phyloP scores from a whole-genome alignment of 1,140 invertebrate genomes.

The Whitmania pigra region DNA sequence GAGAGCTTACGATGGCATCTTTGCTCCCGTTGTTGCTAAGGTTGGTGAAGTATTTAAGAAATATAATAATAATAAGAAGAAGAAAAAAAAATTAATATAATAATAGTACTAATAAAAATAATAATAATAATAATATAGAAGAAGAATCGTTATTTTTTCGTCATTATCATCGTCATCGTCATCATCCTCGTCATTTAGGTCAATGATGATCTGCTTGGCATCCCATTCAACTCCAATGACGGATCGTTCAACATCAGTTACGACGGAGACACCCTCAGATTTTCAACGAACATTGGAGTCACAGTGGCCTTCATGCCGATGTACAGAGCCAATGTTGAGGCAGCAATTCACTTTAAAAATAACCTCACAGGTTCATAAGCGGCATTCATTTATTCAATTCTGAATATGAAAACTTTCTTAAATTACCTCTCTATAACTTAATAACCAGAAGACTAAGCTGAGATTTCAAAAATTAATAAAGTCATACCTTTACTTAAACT shows the following conservation, averaged over 20 bases:
- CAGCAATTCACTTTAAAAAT: not conserved
- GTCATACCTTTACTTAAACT: not conserved
- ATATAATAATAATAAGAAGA: no score
- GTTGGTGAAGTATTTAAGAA: not conserved
- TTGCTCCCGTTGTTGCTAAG: not conserved
- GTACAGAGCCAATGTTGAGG: slow-evolving; percentile 4
- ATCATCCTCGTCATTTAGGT: not conserved
- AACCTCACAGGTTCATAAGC: not conserved
- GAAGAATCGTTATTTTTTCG: no score
- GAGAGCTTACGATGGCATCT: slow-evolving; percentile 1
- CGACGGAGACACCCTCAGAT: not conserved
- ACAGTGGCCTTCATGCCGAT: not conserved
- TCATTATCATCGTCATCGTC: no score
- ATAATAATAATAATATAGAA: no score
- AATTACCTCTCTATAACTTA: no score
- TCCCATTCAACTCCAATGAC: not conserved
- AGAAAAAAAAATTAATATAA: no score
- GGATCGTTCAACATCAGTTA: not conserved
- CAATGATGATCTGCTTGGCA: not conserved
- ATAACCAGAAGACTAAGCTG: no score
- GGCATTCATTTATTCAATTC: no score
- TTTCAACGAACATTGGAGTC: not conserved
- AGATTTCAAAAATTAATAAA: not conserved
- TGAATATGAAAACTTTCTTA: no score
- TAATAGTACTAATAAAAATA: no score